Conservation (phyloP, 2,888 invertebrate species). For the Mimas tiliae region DNA sequence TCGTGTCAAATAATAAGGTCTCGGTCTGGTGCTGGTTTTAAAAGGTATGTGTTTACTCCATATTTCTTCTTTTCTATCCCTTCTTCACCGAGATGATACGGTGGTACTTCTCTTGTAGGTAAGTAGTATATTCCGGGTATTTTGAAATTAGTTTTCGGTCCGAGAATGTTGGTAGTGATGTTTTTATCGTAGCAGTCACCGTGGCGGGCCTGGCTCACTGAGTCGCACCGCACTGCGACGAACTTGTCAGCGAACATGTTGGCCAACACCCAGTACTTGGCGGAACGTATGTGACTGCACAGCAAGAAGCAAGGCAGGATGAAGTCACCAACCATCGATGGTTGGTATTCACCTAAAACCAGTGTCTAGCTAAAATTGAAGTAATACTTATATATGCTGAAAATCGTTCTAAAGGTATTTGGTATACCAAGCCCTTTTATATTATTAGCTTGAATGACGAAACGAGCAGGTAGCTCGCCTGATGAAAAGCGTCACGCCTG, state of each 20-base stretch:
- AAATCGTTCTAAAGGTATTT: too few species aligned
- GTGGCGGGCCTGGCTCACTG: conserved; percentile 56
- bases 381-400: background rate
- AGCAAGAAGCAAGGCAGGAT: conserved; percentile 70
- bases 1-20: conserved; percentile 55
- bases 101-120: conserved; percentile 57
- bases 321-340: conserved; percentile 58
- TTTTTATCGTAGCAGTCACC: conserved; percentile 62
- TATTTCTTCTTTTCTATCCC: conserved; percentile 55
- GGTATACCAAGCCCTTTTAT: too few species aligned
- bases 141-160: conserved; percentile 67
- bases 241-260: conserved; percentile 60
- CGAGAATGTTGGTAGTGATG: conserved; percentile 57
- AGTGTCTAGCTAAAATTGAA: background rate
- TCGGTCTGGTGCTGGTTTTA: conserved; percentile 59
- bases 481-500: too few species aligned
- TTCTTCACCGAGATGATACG: conserved; percentile 62
- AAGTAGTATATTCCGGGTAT: conserved; percentile 70
- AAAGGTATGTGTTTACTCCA: conserved; percentile 59
- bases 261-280: conserved; percentile 63
- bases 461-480: too few species aligned
- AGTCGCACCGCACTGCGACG: conserved; percentile 60
- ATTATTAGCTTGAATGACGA: too few species aligned
- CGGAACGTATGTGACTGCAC: conserved; percentile 72
- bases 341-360: conserved; percentile 71